phyloP scores from a whole-genome alignment of 2,113 vertebrate species.

The Cyprinodon variegatus region DNA sequence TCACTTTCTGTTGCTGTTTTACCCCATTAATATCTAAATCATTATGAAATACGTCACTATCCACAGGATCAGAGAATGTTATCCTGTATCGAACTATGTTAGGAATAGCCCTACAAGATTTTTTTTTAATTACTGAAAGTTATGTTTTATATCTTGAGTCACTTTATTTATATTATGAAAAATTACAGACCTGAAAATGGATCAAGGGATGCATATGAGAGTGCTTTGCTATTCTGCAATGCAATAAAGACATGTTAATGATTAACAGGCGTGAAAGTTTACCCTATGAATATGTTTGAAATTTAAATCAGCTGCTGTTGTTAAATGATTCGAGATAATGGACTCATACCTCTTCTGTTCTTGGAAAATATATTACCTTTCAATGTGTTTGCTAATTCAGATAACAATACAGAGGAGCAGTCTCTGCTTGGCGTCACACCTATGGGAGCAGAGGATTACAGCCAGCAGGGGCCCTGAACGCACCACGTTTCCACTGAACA shows the following conservation, averaged over 20 bases:
- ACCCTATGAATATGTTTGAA: too few relatives aligned
- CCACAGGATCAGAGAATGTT: too few relatives aligned
- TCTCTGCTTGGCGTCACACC: neutral
- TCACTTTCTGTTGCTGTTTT: too few relatives aligned
- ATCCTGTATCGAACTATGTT: too few relatives aligned
- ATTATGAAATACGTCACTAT: too few relatives aligned
- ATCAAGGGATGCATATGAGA: neutral
- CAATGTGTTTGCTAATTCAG: neutral
- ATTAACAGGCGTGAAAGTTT: neutral
- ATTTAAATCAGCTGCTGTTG: neutral
- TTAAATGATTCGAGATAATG: neutral
- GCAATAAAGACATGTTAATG: too few relatives aligned
- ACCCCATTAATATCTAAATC: too few relatives aligned
- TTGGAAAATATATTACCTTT: neutral
- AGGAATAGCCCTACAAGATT: too few relatives aligned
- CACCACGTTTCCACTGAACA: conserved; percentile 64
- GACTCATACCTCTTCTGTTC: neutral
- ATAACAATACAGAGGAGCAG: neutral
- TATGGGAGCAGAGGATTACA: conserved; percentile 17
- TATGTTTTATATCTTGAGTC: too few relatives aligned
- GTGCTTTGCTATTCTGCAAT: neutral
- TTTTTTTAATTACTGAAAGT: too few relatives aligned
- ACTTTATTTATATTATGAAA: neutral
- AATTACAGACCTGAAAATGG: too few relatives aligned
- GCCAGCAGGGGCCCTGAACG: conserved; percentile 36